phyloP scores from a whole-genome alignment of 2,797 vertebrate species.

The Tinamus major region DNA sequence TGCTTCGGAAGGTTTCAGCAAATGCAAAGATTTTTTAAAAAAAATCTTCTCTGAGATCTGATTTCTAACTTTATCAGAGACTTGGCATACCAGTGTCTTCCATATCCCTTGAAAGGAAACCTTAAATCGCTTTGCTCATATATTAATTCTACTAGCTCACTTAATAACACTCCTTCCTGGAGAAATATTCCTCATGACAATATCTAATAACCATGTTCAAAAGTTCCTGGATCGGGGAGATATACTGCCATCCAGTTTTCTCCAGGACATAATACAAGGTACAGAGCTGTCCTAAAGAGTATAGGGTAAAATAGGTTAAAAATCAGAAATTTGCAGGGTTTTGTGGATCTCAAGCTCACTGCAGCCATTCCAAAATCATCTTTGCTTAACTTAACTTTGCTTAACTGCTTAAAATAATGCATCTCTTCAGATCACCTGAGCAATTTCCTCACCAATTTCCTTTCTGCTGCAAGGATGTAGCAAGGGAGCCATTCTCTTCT shows the following conservation, averaged over 20 bases:
- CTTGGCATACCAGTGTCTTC: not conserved
- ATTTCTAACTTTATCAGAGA: not conserved
- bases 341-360: not conserved
- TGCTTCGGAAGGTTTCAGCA: not conserved
- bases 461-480: not conserved
- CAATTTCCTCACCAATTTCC: not conserved
- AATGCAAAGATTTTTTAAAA: not conserved
- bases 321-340: not conserved
- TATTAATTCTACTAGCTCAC: not conserved
- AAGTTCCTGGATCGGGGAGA: not conserved
- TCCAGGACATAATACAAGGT: not conserved
- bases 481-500: not conserved
- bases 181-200: not conserved
- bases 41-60: not conserved
- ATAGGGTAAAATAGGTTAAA: accelerated
- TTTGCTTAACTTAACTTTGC: not conserved
- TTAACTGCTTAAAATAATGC: not conserved
- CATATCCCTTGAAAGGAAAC: not conserved
- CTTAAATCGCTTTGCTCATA: not conserved
- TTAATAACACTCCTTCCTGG: not conserved
- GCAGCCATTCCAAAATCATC: not conserved
- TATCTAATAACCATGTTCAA: not conserved
- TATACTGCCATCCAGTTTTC: not conserved
- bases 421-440: not conserved
- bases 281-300: not conserved